Evolutionary conservation across 2,888 invertebrate species (phyloP).

Genomic region (Clostera curtula): DNA sequence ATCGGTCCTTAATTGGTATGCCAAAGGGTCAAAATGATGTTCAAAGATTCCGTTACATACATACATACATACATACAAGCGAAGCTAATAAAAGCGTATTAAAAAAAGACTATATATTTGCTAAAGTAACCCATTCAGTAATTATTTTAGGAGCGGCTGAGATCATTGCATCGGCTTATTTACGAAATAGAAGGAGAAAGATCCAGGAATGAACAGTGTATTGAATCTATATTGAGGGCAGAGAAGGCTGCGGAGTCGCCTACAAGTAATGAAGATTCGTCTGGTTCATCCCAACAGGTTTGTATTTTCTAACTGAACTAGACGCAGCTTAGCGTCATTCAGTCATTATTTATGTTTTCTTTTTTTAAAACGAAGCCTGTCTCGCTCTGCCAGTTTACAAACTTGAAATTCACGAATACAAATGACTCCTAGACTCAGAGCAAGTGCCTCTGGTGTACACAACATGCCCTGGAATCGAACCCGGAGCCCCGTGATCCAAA

Average conservation of each 20-base stretch:
- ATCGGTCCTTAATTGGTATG: too few relatives aligned
- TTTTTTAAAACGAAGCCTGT: too few relatives aligned
- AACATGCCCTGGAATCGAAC: too few relatives aligned
- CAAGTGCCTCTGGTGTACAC: too few relatives aligned
- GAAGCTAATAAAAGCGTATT: not conserved
- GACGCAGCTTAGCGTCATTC: not conserved
- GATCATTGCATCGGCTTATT: conserved; percentile 83
- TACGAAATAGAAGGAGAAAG: conserved; percentile 89
- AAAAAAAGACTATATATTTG: not conserved
- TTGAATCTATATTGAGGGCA: conserved; percentile 84
- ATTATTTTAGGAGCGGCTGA: conserved; percentile 81
- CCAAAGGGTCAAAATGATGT: too few relatives aligned
- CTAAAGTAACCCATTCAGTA: not conserved
- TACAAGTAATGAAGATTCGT: conserved; percentile 54
- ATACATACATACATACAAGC: not conserved
- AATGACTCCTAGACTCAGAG: too few relatives aligned
- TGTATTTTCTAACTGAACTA: not conserved
- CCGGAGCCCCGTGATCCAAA: too few relatives aligned
- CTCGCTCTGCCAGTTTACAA: too few relatives aligned
- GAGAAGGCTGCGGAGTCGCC: conserved; percentile 70
- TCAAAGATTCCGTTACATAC: too few relatives aligned
- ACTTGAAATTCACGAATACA: too few relatives aligned
- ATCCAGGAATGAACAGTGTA: conserved; percentile 85
- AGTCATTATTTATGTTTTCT: not conserved
- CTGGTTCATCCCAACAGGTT: conserved; percentile 61